Conservation (phyloP, 2,113 vertebrate genomes). For the human region DNA sequence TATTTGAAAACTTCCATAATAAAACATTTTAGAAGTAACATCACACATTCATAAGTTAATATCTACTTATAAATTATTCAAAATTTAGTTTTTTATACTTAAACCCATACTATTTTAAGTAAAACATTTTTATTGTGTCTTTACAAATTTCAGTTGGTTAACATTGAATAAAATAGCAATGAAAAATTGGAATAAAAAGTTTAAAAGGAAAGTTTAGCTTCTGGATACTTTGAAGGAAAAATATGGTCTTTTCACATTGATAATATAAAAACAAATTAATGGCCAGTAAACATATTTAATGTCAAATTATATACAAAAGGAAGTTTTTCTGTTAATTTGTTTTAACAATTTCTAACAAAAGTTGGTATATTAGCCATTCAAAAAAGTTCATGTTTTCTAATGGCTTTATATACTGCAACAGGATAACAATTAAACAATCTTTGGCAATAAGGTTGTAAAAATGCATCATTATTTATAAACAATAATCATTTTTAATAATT, state of each 20-base stretch:
- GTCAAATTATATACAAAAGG: background rate
- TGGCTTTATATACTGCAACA: background rate
- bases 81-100: background rate
- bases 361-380: background rate
- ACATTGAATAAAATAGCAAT: background rate
- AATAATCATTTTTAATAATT: background rate
- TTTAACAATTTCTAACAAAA: background rate
- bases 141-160: background rate
- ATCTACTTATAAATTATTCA: background rate
- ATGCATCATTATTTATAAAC: background rate
- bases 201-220: background rate
- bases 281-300: background rate
- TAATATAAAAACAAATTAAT: background rate
- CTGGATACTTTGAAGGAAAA: background rate
- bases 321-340: background rate
- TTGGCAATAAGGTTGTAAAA: conserved; percentile 6
- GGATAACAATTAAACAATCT: background rate
- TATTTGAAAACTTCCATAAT: background rate
- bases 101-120: background rate
- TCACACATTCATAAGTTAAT: background rate
- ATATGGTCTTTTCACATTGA: background rate
- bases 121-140: background rate
- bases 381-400: background rate
- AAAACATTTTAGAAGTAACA: background rate
- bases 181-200: background rate